Evolutionary conservation across 2,797 vertebrate genomes (phyloP).

Genomic region (Mormyrops boulengeri): DNA sequence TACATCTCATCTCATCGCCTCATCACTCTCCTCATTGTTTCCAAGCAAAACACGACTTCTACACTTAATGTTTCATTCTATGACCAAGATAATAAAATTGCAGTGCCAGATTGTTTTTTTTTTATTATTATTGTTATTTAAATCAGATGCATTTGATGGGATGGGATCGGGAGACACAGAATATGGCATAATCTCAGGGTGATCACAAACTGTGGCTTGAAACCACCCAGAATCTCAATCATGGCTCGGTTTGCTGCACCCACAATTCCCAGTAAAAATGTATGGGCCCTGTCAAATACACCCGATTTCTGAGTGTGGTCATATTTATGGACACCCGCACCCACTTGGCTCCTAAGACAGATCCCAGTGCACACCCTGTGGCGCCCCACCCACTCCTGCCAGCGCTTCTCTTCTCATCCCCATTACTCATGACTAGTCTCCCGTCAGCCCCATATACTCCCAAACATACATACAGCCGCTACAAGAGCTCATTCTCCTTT

Average conservation of each 20-base stretch:
- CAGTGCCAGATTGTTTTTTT: background rate
- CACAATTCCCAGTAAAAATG: background rate
- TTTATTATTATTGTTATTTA: background rate
- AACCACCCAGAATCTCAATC: background rate
- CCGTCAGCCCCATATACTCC: constrained; percentile 17
- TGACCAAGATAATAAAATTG: background rate
- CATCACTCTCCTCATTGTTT: background rate
- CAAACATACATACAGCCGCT: constrained; percentile 34
- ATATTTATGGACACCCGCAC: constrained; percentile 9
- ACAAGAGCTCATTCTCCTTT: constrained; percentile 29
- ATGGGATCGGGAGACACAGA: background rate
- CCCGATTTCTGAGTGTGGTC: background rate
- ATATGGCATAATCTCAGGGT: background rate
- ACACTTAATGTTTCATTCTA: background rate
- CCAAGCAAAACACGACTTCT: background rate
- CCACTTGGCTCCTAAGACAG: background rate
- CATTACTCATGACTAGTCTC: constrained; percentile 36
- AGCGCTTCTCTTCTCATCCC: constrained; percentile 29
- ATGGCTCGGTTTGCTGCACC: background rate
- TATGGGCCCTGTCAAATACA: background rate
- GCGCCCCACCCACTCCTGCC: background rate
- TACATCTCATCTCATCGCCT: background rate
- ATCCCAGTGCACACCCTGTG: background rate
- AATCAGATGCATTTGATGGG: background rate
- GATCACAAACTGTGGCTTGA: constrained; percentile 4